These are phyloP conservation scores for Rhinoptilus africanus DNA, from an alignment of 2,113 vertebrate species.

Conservation along the genomic window DNA sequence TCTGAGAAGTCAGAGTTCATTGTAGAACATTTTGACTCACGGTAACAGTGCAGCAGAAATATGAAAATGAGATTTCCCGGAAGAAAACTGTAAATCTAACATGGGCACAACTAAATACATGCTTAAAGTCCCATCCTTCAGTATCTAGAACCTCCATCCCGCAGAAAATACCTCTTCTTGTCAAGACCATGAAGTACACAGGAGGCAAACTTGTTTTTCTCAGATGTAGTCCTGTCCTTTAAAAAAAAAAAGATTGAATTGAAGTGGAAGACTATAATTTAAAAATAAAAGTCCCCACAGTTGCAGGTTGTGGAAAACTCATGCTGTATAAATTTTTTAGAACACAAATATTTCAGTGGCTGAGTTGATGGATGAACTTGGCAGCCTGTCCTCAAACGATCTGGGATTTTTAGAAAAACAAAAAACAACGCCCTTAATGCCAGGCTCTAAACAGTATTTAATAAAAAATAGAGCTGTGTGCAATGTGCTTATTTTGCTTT, in stretches of 20 bases:
- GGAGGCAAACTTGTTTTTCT: neutral
- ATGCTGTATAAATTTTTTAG: conserved; percentile 54
- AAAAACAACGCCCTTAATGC: conserved; percentile 38
- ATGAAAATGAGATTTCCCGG: neutral
- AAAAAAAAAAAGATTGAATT: neutral
- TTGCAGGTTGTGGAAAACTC: conserved; percentile 38
- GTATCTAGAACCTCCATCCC: neutral
- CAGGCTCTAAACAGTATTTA: conserved; percentile 49
- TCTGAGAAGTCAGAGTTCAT: conserved; percentile 37
- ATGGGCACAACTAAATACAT: neutral
- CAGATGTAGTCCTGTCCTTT: neutral
- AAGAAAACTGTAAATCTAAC: neutral
- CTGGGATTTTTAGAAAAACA: conserved; percentile 62
- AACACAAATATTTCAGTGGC: conserved; percentile 47
- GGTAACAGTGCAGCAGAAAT: neutral
- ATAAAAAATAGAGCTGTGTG: conserved; percentile 49
- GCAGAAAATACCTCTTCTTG: neutral
- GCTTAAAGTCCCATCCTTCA: neutral
- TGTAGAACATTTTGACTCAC: neutral
- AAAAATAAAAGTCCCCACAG: conserved; percentile 33
- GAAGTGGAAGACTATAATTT: conserved; percentile 30
- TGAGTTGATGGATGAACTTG: conserved; percentile 63
- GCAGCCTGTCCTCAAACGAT: conserved; percentile 56
- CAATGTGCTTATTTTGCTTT: conserved; percentile 57
- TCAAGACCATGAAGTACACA: neutral